A percentile compares a stretch with the other conserved stretches of the same genome.
Conservation (phyloP, 2,888 invertebrate species). For the Caenorhabditis doughertyi region DNA sequence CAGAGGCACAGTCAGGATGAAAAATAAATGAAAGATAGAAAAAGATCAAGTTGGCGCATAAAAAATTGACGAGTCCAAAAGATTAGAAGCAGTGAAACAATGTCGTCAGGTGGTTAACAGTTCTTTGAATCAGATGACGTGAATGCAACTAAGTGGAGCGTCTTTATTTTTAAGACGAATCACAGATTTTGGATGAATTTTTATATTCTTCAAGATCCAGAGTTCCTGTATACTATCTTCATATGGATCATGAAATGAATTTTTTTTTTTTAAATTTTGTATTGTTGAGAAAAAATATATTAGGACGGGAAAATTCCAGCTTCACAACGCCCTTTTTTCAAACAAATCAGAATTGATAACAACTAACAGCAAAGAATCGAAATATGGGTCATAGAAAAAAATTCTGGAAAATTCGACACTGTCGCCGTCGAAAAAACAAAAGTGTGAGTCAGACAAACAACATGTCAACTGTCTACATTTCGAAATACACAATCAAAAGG, state of each 20-base stretch:
- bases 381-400: background rate
- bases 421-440: background rate
- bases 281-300: background rate
- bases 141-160: background rate
- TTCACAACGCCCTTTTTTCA: background rate
- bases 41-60: constrained; percentile 11
- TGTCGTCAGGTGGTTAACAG: background rate
- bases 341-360: constrained; percentile 6
- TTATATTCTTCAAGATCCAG: no score
- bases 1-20: background rate
- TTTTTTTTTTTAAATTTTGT: no score
- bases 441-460: constrained; percentile 16
- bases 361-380: background rate
- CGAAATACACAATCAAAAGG: constrained; percentile 6
- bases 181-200: no score
- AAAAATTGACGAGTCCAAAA: constrained; percentile 23
- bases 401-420: background rate
- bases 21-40: background rate
- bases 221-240: no score
- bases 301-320: background rate
- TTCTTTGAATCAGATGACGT: background rate
- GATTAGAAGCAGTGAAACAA: background rate
- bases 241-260: no score
- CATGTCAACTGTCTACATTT: constrained; percentile 5
- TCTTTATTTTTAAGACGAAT: no score